phyloP scores from a whole-genome alignment of 2,888 invertebrate genomes.

The Folsomia candida region DNA sequence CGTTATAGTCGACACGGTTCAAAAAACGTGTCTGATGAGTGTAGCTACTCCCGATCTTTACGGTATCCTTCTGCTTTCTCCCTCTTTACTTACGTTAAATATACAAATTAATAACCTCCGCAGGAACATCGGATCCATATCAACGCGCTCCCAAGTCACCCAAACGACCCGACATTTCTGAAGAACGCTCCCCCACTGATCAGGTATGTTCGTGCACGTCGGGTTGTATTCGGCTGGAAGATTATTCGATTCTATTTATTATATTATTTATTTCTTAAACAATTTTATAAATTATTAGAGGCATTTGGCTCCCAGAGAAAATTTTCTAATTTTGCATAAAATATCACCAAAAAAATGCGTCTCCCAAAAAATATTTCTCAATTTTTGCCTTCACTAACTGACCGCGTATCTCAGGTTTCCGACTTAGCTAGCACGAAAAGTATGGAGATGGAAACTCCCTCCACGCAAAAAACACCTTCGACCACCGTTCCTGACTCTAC shows the following conservation, averaged over 20 bases:
- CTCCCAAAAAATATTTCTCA: neutral
- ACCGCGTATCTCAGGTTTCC: slow-evolving; percentile 30
- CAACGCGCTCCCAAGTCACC: slow-evolving; percentile 76
- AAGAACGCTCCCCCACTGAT: slow-evolving; percentile 48
- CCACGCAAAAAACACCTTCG: slow-evolving; percentile 36
- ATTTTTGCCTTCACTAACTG: neutral
- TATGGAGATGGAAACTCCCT: slow-evolving; percentile 30
- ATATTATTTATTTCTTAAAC: neutral
- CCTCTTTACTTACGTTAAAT: neutral
- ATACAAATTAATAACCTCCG: neutral
- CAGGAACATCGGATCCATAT: slow-evolving; percentile 72
- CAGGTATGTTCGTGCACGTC: too few relatives aligned
- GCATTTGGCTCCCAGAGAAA: slow-evolving; percentile 42
- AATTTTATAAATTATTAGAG: too few relatives aligned
- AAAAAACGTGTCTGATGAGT: slow-evolving; percentile 83
- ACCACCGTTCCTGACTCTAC: neutral
- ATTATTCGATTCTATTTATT: neutral
- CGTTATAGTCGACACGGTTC: slow-evolving; percentile 90
- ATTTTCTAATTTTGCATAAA: too few relatives aligned
- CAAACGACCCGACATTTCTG: slow-evolving; percentile 58
- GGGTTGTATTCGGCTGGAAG: too few relatives aligned
- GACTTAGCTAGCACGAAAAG: slow-evolving; percentile 43
- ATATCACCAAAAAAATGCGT: slow-evolving; percentile 18
- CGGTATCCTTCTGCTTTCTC: slow-evolving; percentile 57
- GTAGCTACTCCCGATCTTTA: slow-evolving; percentile 88